Evolutionary conservation across 2,888 invertebrate genomes (phyloP).

Genomic region (Hybos culiciformis): DNA sequence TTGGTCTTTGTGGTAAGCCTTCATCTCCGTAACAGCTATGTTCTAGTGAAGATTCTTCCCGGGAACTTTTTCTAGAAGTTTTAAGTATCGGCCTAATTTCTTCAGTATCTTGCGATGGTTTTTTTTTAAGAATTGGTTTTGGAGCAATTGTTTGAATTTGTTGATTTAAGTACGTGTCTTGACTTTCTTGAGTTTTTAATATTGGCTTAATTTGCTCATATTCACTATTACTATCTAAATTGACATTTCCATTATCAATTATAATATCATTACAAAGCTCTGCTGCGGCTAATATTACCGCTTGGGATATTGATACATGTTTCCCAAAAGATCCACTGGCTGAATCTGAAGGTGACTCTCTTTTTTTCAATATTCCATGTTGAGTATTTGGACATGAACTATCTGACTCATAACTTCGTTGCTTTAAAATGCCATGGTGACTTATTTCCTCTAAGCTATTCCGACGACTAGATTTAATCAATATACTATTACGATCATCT

Average conservation of each 20-base stretch:
- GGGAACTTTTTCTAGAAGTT: conserved; percentile 50
- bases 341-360: conserved; percentile 32
- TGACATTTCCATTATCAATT: conserved; percentile 3
- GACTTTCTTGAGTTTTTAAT: conserved; percentile 68
- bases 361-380: conserved; percentile 61
- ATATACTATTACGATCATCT: conserved; percentile 33
- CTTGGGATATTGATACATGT: conserved; percentile 36
- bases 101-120: conserved; percentile 58
- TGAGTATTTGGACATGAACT: conserved; percentile 49
- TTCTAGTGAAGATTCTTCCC: conserved; percentile 39
- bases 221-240: conserved; percentile 20
- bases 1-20: conserved; percentile 21
- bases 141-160: conserved; percentile 35
- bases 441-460: conserved; percentile 31
- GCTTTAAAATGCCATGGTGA: conserved; percentile 61
- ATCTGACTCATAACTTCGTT: conserved; percentile 55
- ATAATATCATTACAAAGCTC: conserved; percentile 40
- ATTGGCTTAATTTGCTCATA: conserved; percentile 62
- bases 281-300: conserved; percentile 34
- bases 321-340: conserved; percentile 26
- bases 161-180: conserved; percentile 32
- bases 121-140: conserved; percentile 76
- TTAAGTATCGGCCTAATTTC: conserved; percentile 69
- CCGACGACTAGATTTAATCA: conserved; percentile 32
- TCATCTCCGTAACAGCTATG: conserved; percentile 7